These are phyloP conservation scores for Cavia porcellus DNA, from an alignment of 2,113 vertebrate genomes.

Conservation along the genomic window DNA sequence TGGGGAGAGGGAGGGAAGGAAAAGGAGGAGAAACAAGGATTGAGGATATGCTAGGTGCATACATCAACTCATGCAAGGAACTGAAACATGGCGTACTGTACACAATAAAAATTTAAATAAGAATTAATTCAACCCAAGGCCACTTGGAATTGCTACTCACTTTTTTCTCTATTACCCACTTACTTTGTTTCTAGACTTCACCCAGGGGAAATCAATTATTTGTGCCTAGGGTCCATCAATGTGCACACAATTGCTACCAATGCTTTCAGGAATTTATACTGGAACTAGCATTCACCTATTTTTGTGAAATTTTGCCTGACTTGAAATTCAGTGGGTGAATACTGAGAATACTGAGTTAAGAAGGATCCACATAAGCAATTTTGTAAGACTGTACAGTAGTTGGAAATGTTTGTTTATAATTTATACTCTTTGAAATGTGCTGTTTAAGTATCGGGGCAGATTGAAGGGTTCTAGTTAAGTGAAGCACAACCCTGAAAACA, in stretches of 20 bases:
- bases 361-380: not conserved
- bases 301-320: not conserved
- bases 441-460: not conserved
- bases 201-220: not conserved
- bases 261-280: not conserved
- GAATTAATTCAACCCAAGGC: not conserved
- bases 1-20: not conserved
- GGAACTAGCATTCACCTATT: not conserved
- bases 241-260: not conserved
- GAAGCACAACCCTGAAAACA: slow-evolving; percentile 22
- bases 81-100: not conserved
- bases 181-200: not conserved
- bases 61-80: too few relatives aligned
- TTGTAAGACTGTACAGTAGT: not conserved
- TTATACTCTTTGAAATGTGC: slow-evolving; percentile 8
- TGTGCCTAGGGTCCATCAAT: not conserved
- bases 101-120: not conserved
- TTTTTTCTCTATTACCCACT: not conserved
- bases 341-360: not conserved
- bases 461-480: not conserved
- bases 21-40: not conserved
- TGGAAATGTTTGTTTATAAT: slow-evolving; percentile 11
- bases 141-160: not conserved
- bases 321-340: slow-evolving; percentile 20
- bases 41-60: not conserved